Conservation (phyloP, 2,113 vertebrate genomes). For the Cyprinodon brontotheroides region DNA sequence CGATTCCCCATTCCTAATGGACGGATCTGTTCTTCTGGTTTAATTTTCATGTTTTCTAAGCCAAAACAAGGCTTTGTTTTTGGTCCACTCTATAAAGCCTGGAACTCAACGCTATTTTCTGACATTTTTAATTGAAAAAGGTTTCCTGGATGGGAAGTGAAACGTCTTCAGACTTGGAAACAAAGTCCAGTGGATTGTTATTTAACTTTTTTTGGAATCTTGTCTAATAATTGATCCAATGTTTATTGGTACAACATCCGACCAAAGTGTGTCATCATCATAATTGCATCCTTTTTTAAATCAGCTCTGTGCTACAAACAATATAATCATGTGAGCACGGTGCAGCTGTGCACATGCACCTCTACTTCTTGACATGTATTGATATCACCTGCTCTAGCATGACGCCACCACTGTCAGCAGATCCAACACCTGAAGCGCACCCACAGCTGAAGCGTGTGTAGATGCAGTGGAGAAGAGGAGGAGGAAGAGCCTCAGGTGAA, state of each 20-base stretch:
- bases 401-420: constrained; percentile 80
- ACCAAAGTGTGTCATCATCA: not conserved
- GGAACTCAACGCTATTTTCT: too few species aligned
- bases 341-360: not conserved
- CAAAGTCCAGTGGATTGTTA: too few species aligned
- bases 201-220: too few species aligned
- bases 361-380: not conserved
- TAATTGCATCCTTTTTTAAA: not conserved
- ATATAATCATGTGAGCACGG: not conserved
- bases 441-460: constrained; percentile 44
- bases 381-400: constrained; percentile 35
- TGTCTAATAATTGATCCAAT: not conserved
- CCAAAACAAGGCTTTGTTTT: too few species aligned
- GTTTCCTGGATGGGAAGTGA: too few species aligned
- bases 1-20: too few species aligned
- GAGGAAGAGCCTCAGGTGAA: constrained; percentile 90
- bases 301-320: not conserved
- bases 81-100: too few species aligned
- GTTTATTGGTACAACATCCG: not conserved
- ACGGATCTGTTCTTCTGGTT: too few species aligned
- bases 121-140: too few species aligned
- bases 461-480: constrained; percentile 54
- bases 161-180: too few species aligned
- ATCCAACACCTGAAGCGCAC: constrained; percentile 73
- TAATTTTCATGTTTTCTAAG: too few species aligned